These are phyloP conservation scores for Belgica antarctica DNA, from an alignment of 2,888 invertebrate genomes.

Conservation along the genomic window DNA sequence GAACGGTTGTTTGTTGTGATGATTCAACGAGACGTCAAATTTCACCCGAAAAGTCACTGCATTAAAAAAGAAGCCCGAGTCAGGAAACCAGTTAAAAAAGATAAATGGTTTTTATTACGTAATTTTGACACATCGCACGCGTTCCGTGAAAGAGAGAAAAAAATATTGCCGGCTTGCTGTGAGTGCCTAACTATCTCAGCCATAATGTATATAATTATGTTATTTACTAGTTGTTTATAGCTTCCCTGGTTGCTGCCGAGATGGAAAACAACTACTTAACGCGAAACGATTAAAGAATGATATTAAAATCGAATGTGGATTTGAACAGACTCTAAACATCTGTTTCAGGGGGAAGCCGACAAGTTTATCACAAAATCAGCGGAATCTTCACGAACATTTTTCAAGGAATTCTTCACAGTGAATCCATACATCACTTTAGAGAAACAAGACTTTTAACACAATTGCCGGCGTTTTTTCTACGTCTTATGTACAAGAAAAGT, in stretches of 20 bases:
- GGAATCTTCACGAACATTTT: neutral
- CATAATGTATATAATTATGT: conserved; percentile 24
- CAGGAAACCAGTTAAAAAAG: neutral
- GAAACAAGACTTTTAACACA: conserved; percentile 7
- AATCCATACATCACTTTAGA: neutral
- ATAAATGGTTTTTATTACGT: conserved; percentile 15
- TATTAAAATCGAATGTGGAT: conserved; percentile 13
- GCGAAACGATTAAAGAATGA: neutral
- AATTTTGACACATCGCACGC: conserved; percentile 31
- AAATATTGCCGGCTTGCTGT: conserved; percentile 15
- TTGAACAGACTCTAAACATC: neutral
- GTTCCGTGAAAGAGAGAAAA: conserved; percentile 6
- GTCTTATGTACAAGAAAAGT: conserved; percentile 30
- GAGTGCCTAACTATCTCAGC: conserved; percentile 21
- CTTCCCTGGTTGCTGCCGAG: conserved; percentile 2
- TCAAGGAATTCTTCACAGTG: neutral
- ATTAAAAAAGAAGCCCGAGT: neutral
- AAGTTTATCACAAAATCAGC: conserved; percentile 8
- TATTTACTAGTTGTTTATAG: conserved; percentile 22
- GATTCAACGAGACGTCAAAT: neutral
- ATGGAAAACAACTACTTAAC: conserved; percentile 14
- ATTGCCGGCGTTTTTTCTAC: neutral
- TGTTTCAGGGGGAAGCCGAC: neutral
- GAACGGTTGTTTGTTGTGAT: neutral
- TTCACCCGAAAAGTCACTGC: neutral